These are phyloP conservation scores for Drosophila testacea DNA, from an alignment of 2,888 invertebrate genomes.

Conservation along the genomic window DNA sequence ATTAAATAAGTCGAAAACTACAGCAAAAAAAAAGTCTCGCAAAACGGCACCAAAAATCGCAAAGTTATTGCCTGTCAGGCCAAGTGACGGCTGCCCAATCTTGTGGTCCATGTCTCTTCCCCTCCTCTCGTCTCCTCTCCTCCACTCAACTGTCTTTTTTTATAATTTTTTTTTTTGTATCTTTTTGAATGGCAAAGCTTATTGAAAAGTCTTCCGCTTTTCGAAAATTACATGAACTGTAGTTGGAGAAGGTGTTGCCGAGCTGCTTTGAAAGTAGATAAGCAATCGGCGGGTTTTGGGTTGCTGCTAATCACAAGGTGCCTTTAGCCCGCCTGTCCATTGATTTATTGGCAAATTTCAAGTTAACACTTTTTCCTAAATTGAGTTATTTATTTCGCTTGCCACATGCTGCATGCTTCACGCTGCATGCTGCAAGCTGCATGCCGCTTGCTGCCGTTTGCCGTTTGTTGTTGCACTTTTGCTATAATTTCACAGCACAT, in stretches of 20 bases:
- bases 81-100: constrained; percentile 73
- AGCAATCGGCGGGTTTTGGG: constrained; percentile 61
- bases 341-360: constrained; percentile 78
- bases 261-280: constrained; percentile 41
- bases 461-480: constrained; percentile 43
- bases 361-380: constrained; percentile 81
- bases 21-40: constrained; percentile 18
- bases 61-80: constrained; percentile 73
- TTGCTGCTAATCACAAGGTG: constrained; percentile 71
- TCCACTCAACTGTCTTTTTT: neutral
- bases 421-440: constrained; percentile 28
- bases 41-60: constrained; percentile 44
- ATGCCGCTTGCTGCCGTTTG: neutral
- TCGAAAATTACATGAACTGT: constrained; percentile 33
- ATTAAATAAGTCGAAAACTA: constrained; percentile 34
- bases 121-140: neutral
- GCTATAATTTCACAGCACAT: constrained; percentile 47
- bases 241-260: constrained; percentile 16
- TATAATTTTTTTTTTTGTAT: constrained; percentile 1
- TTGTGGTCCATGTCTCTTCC: constrained; percentile 33
- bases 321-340: constrained; percentile 52
- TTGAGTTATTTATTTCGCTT: constrained; percentile 76
- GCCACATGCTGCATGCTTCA: constrained; percentile 37
- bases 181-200: constrained; percentile 38
- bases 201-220: constrained; percentile 74